phyloP scores from a whole-genome alignment of 2,797 vertebrate species.

The Babyrousa celebensis region DNA sequence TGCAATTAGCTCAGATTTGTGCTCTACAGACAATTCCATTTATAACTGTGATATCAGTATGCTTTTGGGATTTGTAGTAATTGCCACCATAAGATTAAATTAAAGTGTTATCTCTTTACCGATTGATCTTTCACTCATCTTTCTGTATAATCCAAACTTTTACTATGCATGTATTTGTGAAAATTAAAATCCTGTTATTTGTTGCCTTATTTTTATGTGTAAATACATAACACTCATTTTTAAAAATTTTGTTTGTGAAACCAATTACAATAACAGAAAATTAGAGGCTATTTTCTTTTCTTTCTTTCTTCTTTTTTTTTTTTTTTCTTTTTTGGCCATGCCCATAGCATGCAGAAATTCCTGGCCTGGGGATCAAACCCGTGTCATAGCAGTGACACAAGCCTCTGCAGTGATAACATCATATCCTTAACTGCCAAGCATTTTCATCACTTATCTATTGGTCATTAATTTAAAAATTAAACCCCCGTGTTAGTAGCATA shows the following conservation, averaged over 20 bases:
- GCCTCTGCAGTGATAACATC: too few relatives aligned
- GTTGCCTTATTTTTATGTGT: neutral
- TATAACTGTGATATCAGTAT: neutral
- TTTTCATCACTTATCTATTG: neutral
- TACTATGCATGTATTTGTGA: neutral
- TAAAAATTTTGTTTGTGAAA: conserved; percentile 12
- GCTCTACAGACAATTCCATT: neutral
- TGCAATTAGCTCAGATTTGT: neutral
- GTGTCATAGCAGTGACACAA: too few relatives aligned
- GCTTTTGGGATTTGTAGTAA: neutral
- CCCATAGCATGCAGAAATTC: too few relatives aligned
- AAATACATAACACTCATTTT: neutral
- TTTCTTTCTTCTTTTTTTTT: too few relatives aligned
- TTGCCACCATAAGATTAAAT: neutral
- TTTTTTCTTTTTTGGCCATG: too few relatives aligned
- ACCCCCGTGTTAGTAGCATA: neutral
- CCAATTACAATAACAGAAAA: neutral
- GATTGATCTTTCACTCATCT: neutral
- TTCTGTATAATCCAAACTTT: neutral
- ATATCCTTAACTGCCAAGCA: too few relatives aligned
- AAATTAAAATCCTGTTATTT: neutral
- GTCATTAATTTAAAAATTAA: conserved; percentile 26
- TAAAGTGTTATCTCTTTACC: neutral
- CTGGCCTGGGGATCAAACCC: too few relatives aligned
- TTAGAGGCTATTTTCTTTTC: neutral